A percentile compares a stretch with the other conserved stretches of the same genome.
Conservation (phyloP, 2,888 invertebrate species). For the Seira musarum region DNA sequence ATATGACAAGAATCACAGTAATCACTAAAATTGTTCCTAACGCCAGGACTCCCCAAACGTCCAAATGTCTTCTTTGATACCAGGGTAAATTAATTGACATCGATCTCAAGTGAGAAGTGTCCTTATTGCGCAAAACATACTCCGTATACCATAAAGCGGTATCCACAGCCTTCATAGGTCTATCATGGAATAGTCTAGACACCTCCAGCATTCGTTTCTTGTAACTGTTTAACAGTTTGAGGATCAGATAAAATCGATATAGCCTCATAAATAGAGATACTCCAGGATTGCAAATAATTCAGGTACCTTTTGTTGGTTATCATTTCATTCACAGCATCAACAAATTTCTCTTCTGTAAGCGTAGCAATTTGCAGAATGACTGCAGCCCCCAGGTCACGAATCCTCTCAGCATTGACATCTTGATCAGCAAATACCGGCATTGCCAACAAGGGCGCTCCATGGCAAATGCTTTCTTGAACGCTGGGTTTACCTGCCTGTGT, state of each 20-base stretch:
- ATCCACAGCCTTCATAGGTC: constrained; percentile 55
- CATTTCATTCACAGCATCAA: constrained; percentile 34
- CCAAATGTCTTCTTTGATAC: constrained; percentile 53
- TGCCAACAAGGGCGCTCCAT: constrained; percentile 40
- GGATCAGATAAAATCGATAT: too few species aligned
- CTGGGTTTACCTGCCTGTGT: constrained; percentile 47
- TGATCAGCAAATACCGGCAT: constrained; percentile 41
- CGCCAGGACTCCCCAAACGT: constrained; percentile 57
- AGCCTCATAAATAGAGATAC: too few species aligned
- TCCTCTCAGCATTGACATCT: constrained; percentile 37
- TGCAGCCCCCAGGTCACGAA: constrained; percentile 27
- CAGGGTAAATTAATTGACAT: constrained; percentile 45
- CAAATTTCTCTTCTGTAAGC: constrained; percentile 16
- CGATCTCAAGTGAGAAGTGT: constrained; percentile 35
- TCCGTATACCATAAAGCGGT: constrained; percentile 64
- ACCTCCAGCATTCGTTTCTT: neutral
- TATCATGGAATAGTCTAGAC: constrained; percentile 12
- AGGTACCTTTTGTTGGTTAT: constrained; percentile 13
- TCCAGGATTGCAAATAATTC: too few species aligned
- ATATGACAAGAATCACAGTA: neutral
- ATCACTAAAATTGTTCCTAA: neutral
- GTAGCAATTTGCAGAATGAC: constrained; percentile 22
- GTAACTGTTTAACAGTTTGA: too few species aligned
- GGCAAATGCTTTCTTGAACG: constrained; percentile 35
- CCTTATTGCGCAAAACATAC: constrained; percentile 55